Evolutionary conservation across 92 coral and sea anemone species (phyloP).

Genomic region (Phenganax subtilis): DNA sequence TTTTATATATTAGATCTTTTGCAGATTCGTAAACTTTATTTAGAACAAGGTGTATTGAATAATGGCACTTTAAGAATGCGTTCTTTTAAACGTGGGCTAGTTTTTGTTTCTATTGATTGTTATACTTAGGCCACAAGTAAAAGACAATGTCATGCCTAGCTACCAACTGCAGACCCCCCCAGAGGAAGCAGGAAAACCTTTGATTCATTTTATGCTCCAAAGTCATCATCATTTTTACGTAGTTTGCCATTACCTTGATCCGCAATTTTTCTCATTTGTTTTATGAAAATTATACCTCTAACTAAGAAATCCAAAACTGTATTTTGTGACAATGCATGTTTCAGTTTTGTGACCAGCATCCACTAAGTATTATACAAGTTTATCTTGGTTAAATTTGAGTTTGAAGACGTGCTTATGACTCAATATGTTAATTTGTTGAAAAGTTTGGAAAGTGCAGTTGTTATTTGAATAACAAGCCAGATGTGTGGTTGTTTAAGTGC

Average conservation of each 20-base stretch:
- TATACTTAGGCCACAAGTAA: not conserved
- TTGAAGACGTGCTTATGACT: not conserved
- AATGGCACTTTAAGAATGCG: not conserved
- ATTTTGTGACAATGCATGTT: not conserved
- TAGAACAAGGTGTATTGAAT: not conserved
- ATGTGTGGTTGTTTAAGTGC: not conserved
- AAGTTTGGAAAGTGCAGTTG: not conserved
- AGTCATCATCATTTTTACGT: too few species aligned
- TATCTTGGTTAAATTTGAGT: not conserved
- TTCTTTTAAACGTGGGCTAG: not conserved
- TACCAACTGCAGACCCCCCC: too few species aligned
- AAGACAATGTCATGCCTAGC: not conserved
- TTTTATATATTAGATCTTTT: not conserved
- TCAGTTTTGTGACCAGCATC: not conserved
- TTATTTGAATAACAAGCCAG: not conserved
- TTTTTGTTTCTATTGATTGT: not conserved
- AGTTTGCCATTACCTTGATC: too few species aligned
- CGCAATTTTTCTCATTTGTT: too few species aligned
- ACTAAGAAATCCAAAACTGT: not conserved
- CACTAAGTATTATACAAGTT: not conserved
- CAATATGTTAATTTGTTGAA: too few species aligned
- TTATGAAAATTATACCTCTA: too few species aligned
- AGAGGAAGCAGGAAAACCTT: too few species aligned
- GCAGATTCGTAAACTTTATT: slow-evolving; percentile 4
- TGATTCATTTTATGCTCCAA: too few species aligned